Evolutionary conservation across 2,888 invertebrate species (phyloP), one percentile per base, ranked within the genome.

Genomic region (Subacronicta megacephala): DNA sequence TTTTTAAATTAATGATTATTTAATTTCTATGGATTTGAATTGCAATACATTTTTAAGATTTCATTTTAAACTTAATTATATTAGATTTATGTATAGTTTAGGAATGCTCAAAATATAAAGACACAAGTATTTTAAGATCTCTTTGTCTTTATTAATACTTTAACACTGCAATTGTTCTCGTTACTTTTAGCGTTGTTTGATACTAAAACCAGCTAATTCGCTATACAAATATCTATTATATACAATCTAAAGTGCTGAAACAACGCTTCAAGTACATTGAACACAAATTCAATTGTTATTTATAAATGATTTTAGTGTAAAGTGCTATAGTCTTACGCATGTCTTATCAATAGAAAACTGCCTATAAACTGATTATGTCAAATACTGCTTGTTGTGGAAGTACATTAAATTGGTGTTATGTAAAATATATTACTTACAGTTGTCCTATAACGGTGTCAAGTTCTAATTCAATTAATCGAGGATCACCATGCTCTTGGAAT

Each of bases 21-120:
- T 77, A 73, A 75, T 80, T 64, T 66, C 17, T 75, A 82, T 80
- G 77, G 72, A 75, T 77, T 75, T 75, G 60, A 77, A 78, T 81
- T 71, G 78, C 81, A 84, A 84, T 81, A 84, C 62, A 75, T 62
- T 73, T 77, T 77, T 73, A 74, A 76, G 63, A 70, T 74, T 72
- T 77, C 31, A 69, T 78, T 75, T 67, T 75, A 69, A 70, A 68
- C 56, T 51, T 71, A 74, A 72, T 77, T 54, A 60, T 79, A 59
- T 59, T 69, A 77, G 73, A 70, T 61, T 77, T 74, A 71, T 63
- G 64, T 75, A 62, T 78, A 83, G 78, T 79, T 80, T 80, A 76
- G 80, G 78, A 69, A 84, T 85, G 91, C 91, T 92, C 91, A 92
- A 90, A 80, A 77, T 80, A 65, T 77, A 85, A 85, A 85, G 85